Percentiles rank a stretch among this genome's conserved stretches.
Conservation (phyloP, 2,113 vertebrate species). For the Syngnathus scovelli region DNA sequence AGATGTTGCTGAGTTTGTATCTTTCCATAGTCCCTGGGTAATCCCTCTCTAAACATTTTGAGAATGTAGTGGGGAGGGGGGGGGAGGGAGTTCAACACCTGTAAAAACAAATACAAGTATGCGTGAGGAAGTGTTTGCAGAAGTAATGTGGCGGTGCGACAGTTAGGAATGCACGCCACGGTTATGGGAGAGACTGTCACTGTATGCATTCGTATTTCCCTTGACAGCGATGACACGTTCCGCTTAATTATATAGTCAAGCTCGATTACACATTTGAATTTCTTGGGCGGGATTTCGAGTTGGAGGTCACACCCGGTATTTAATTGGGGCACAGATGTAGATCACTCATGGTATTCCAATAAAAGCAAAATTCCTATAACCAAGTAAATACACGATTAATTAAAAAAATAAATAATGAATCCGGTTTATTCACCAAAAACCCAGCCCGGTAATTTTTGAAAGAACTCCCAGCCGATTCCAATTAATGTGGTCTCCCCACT, state of each 20-base stretch:
- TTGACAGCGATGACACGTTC: neutral
- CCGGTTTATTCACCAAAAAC: too few relatives aligned
- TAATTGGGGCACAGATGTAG: too few relatives aligned
- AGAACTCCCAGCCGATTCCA: too few relatives aligned
- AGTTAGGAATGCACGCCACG: conserved; percentile 27
- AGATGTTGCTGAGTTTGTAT: neutral
- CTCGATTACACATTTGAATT: neutral
- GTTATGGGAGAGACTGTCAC: conserved; percentile 30
- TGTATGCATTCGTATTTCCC: conserved; percentile 30
- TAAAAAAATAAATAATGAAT: too few relatives aligned
- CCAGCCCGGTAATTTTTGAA: too few relatives aligned
- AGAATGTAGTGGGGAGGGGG: neutral
- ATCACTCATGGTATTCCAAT: too few relatives aligned
- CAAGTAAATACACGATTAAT: too few relatives aligned
- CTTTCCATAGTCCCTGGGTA: neutral
- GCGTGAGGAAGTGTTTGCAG: neutral
- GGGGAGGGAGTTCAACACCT: neutral
- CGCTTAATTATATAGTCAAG: neutral
- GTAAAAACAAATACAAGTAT: neutral
- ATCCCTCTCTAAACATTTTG: neutral
- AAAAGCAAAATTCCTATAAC: too few relatives aligned
- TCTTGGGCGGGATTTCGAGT: too few relatives aligned
- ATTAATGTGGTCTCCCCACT: too few relatives aligned
- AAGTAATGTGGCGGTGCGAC: conserved; percentile 2
- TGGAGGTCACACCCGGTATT: too few relatives aligned